Percentiles rank a stretch among this genome's conserved stretches.
Evolutionary conservation across 2,113 vertebrate species (phyloP).

Genomic region (Agelaius tricolor): DNA sequence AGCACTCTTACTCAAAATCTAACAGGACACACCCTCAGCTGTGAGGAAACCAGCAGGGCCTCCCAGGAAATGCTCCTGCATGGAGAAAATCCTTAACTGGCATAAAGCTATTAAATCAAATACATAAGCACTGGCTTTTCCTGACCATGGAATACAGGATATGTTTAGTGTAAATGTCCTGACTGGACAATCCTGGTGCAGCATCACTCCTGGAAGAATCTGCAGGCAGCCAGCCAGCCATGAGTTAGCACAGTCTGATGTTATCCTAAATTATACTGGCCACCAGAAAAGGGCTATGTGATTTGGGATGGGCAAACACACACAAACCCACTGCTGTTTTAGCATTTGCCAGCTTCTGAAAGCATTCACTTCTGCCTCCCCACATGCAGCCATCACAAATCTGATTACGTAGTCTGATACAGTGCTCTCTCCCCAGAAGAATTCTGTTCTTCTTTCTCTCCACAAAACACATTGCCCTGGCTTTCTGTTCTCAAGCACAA

Average conservation of each 20-base stretch:
- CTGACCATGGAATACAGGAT: not conserved
- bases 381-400: not conserved
- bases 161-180: not conserved
- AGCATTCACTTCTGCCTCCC: not conserved
- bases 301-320: not conserved
- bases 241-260: not conserved
- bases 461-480: not conserved
- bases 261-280: not conserved
- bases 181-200: not conserved
- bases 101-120: not conserved
- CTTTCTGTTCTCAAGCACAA: not conserved
- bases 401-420: not conserved
- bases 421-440: not conserved
- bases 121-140: not conserved
- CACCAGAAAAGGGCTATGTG: not conserved
- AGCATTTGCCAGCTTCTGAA: not conserved
- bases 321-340: not conserved
- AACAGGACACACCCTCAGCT: not conserved
- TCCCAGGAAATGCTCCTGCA: not conserved
- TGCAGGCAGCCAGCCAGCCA: not conserved
- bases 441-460: not conserved
- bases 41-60: not conserved
- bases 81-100: not conserved
- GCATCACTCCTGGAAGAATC: not conserved
- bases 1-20: not conserved